Conservation (phyloP, 2,888 invertebrate species). For the Diplolepis rosae region DNA sequence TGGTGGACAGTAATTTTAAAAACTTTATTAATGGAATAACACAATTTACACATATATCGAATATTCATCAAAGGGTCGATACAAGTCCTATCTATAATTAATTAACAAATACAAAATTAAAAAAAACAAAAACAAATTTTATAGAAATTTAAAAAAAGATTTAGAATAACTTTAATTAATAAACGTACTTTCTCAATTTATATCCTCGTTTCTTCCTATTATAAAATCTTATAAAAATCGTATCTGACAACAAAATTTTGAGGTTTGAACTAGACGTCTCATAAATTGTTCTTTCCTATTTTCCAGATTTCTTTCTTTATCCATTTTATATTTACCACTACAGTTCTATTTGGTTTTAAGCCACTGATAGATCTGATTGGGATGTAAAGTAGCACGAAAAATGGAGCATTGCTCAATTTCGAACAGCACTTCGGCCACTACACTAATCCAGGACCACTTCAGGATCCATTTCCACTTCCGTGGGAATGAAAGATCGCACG, state of each 20-base stretch:
- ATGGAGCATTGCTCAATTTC: conserved; percentile 46
- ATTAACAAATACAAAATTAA: too few relatives aligned
- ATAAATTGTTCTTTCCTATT: not conserved
- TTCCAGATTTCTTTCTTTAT: not conserved
- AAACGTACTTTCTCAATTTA: not conserved
- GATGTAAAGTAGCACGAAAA: conserved; percentile 51
- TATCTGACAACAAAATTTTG: not conserved
- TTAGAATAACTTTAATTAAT: not conserved
- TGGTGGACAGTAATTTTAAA: too few relatives aligned
- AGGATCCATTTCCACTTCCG: conserved; percentile 49
- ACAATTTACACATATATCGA: too few relatives aligned
- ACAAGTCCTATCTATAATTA: too few relatives aligned
- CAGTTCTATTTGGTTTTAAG: conserved; percentile 47
- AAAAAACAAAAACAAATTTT: too few relatives aligned
- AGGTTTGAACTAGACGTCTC: not conserved
- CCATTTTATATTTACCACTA: not conserved
- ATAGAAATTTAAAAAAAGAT: too few relatives aligned
- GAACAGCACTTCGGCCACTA: conserved; percentile 48
- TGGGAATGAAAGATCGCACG: conserved; percentile 65
- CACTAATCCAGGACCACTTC: conserved; percentile 50
- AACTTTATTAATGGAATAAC: too few relatives aligned
- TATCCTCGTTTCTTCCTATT: not conserved
- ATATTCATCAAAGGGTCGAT: too few relatives aligned
- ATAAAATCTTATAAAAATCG: not conserved
- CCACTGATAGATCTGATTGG: conserved; percentile 52